Evolutionary conservation across 2,888 invertebrate species (phyloP).

Genomic region (Tolmerus cingulatus): DNA sequence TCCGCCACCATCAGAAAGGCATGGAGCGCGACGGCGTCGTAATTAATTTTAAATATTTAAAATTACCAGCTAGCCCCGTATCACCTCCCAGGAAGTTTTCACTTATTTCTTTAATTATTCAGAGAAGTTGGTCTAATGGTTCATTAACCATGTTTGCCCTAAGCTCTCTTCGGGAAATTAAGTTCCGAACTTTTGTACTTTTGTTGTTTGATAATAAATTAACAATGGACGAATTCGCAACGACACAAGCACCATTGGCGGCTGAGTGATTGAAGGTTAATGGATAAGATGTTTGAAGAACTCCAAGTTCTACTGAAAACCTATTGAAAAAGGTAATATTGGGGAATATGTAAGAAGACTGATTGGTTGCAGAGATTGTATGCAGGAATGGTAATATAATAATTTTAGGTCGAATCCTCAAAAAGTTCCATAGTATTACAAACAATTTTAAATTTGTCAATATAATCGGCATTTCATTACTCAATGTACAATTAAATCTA

Average conservation of each 20-base stretch:
- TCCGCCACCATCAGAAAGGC: background rate
- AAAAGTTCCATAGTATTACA: background rate
- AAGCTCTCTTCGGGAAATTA: constrained; percentile 4
- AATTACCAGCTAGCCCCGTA: background rate
- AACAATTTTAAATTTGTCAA: background rate
- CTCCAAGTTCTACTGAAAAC: background rate
- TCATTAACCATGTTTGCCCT: background rate
- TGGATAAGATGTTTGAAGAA: background rate
- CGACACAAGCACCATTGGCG: background rate
- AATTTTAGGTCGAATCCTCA: background rate
- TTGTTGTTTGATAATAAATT: background rate
- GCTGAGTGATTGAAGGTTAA: background rate
- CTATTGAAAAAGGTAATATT: background rate
- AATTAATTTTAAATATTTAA: constrained; percentile 21
- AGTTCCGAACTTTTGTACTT: background rate
- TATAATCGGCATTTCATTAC: too few relatives aligned
- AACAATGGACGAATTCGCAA: background rate
- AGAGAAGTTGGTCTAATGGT: background rate
- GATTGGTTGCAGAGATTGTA: too few relatives aligned
- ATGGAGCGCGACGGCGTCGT: background rate
- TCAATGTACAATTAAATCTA: too few relatives aligned
- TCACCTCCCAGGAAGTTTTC: background rate
- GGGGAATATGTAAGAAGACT: background rate
- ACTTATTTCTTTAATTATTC: background rate
- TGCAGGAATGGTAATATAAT: background rate